These are phyloP conservation scores for Eurypyga helias DNA, from an alignment of 2,113 vertebrate species.

Conservation along the genomic window DNA sequence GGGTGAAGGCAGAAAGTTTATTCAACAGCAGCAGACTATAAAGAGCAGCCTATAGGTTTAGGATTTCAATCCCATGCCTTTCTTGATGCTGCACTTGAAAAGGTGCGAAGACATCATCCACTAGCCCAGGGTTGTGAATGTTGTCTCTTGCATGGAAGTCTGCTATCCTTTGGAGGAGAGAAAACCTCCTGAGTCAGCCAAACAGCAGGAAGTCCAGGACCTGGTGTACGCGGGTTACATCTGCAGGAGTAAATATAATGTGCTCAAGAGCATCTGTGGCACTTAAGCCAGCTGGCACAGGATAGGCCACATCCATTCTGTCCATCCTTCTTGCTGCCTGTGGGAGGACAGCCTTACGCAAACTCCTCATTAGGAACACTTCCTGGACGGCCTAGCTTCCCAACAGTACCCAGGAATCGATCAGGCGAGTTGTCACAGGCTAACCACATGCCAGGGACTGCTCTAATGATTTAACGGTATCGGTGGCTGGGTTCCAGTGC, in stretches of 20 bases:
- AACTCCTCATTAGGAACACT: slow-evolving; percentile 5
- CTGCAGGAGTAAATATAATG: background rate
- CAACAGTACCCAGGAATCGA: background rate
- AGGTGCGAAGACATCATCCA: background rate
- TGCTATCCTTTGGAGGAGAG: background rate
- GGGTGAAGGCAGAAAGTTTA: background rate
- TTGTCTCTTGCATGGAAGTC: background rate
- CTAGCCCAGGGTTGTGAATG: background rate
- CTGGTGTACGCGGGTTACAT: background rate
- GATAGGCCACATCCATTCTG: background rate
- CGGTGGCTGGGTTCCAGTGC: background rate
- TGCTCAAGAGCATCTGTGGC: background rate
- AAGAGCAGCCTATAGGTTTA: background rate
- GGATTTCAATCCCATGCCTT: background rate
- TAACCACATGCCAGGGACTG: background rate
- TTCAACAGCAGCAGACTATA: background rate
- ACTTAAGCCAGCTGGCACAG: slow-evolving; percentile 42
- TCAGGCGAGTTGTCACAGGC: background rate
- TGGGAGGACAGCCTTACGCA: background rate
- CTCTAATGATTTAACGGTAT: background rate
- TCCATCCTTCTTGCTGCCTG: background rate
- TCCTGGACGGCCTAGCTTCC: background rate
- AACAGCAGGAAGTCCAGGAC: background rate
- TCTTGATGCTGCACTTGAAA: background rate
- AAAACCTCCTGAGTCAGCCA: background rate